These are phyloP conservation scores for Thalassarche chlororhynchos DNA, from an alignment of 2,113 vertebrate species.

Conservation along the genomic window DNA sequence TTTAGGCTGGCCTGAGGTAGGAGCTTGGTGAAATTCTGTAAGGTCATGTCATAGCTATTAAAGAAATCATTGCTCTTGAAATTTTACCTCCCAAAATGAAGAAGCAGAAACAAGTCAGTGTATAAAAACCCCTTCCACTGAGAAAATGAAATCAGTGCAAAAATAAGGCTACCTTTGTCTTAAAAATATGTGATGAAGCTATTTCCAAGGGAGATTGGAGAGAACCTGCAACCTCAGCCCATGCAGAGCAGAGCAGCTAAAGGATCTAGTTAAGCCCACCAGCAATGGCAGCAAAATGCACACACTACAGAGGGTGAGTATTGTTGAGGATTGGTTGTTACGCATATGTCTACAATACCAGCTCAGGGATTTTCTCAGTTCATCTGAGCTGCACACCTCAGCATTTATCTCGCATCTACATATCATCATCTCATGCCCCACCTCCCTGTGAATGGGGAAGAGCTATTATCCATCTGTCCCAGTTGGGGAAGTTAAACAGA, in stretches of 20 bases:
- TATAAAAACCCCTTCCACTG: rapidly evolving
- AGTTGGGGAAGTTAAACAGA: neutral
- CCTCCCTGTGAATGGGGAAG: neutral
- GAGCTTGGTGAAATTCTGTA: neutral
- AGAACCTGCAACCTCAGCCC: neutral
- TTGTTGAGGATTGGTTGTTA: neutral
- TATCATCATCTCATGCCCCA: no score
- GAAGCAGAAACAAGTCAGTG: neutral
- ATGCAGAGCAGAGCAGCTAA: neutral
- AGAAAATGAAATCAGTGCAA: neutral
- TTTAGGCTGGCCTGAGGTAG: conserved; percentile 8
- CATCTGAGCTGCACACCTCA: neutral
- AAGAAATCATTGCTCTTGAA: neutral
- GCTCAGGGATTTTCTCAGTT: neutral
- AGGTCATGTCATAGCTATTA: neutral
- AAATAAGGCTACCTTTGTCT: neutral
- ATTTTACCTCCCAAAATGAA: neutral
- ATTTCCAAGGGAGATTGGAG: neutral
- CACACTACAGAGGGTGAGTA: neutral
- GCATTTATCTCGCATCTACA: no score
- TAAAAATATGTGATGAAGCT: neutral
- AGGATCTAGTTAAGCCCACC: neutral
- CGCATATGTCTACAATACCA: neutral
- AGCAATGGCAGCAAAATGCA: neutral
- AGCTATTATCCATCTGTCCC: neutral